Base-by-base conservation (phyloP, 2,888 invertebrate species). In the Leucophenga montana region DNA sequence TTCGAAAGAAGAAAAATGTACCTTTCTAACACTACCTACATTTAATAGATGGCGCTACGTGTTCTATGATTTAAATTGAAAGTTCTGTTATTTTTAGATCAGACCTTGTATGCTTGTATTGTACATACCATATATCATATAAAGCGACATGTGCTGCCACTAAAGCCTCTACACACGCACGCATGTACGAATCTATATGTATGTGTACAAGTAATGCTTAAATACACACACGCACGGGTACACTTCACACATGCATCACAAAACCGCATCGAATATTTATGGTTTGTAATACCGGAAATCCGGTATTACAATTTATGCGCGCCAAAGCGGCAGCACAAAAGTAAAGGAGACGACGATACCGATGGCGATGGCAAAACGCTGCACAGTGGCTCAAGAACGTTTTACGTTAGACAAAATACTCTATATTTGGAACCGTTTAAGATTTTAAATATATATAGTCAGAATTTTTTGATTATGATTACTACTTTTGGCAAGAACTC, bases 231-330 rank as follows among this genome's bases (percentile, higher is more conserved):
- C n/a, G n/a, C n/a, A n/a, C n/a, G n/a, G n/a, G 14, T 33, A 62
- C 62, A 44, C 48, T n/a, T 22, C 39, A 59, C 67, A 61, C 13
- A 66, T 14, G 56, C 64, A 69, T 31, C 56, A 44, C 31, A 72
- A 27, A 33, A 31, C 31, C 33, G 57, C 70, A 78, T 75, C 65
- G 70, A 71, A 68, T 31, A 75, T 70, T 73, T 75, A 77, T 78
- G 77, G 75, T 75, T 77, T 72, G 77, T 68, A 73, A 72, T 71
- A 59, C 73, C 77, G 77, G 78, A 78, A 72, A 67, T 78, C 78
- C 78, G 72, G 78, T 68, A 48, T 57, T 75, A 68, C 61, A 66
- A 66, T 66, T 56, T 56, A 50, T 64, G 75, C 69, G 70, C 72
- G 67, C 78, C 73, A 68, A 77, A 73, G 67, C 53, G 68, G 56